Evolutionary conservation across 2,888 invertebrate species (phyloP), one percentile per base, ranked within the genome.

Genomic region (Chouioia cunea): DNA sequence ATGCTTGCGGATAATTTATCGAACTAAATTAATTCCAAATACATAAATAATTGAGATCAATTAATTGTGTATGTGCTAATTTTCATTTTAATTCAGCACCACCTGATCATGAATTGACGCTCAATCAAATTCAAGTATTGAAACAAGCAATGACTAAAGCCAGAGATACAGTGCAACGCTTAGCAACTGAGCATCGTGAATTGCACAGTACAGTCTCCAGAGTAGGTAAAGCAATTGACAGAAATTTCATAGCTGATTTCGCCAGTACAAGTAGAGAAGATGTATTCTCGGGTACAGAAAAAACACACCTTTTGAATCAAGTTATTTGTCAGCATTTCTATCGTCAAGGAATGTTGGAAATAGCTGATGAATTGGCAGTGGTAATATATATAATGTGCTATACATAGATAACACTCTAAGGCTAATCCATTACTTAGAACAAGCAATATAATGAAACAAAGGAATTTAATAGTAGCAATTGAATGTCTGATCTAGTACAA

Each of bases 281-380:
- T 76, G 90, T 94, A 0, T 94, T 96, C 84, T 90, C 91, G 73
- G 90, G 90, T 1, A 88, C 91, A 0, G 90, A 91, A 58, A 92
- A 92, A 80, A 87, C 90, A 59, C 88, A 90, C 79, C 85, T 93
- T 18, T 86, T 96, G n/a, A 94, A 95, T 85, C 92, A 93, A 87
- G 95, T 97, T 20, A 94, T 98, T 74, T 96, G 96, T 78, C 96
- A 98, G 83, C 98, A 99, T 88, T 95, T 97, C 83, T 94, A 96
- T 81, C 90, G 97, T 76, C 96, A 97, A 87, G 98, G 98, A 53
- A 91, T 96, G 90, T 90, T 97, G 76, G 96, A 97, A 65, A 96
- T 97, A 46, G 97, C 97, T 2, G 95, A 97, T 81, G 90, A 93
- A 77, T 85, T 96, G 56, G 91, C 91, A 67, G 85, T 88, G 82